A percentile compares a stretch with the other conserved stretches of the same genome.
Evolutionary conservation across 2,797 vertebrate genomes (phyloP).

Genomic region (Dipus sagitta): DNA sequence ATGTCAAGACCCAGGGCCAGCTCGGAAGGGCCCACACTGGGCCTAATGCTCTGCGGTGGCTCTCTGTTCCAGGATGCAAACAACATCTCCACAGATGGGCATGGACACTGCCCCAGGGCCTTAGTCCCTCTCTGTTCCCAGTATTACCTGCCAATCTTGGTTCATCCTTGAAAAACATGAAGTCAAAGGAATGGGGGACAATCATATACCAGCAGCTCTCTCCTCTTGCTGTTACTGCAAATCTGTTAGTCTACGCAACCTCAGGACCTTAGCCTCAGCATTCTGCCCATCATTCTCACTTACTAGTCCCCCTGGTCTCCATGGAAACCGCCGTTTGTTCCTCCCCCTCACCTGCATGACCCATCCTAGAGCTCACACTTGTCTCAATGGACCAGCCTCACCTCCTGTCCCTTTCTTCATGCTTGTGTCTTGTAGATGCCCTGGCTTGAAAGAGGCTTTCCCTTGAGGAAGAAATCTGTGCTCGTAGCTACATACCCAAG

Average conservation of each 20-base stretch:
- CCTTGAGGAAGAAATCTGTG: not conserved
- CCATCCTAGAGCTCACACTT: not conserved
- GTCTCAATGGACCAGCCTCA: not conserved
- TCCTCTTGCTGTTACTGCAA: not conserved
- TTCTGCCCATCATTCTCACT: not conserved
- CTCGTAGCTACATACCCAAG: constrained; percentile 87
- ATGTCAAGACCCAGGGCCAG: fast-evolving
- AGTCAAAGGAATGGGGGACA: not conserved
- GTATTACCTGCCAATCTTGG: not conserved
- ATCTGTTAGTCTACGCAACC: not conserved
- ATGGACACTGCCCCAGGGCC: not conserved
- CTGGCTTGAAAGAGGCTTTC: not conserved
- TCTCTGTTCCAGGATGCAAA: not conserved
- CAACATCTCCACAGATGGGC: not conserved
- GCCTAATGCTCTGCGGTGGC: not conserved
- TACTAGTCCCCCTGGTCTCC: not conserved
- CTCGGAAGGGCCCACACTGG: not conserved
- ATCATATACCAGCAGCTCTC: not conserved
- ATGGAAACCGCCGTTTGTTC: not conserved
- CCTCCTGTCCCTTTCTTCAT: not conserved
- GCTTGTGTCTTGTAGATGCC: not conserved
- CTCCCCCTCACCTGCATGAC: not conserved
- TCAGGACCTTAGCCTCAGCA: not conserved
- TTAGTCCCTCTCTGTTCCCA: not conserved
- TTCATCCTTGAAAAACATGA: not conserved